Evolutionary conservation across 2,113 vertebrate genomes (phyloP), one percentile per base, ranked within the genome.

Genomic region (Cyanoramphus novaezelandiae): DNA sequence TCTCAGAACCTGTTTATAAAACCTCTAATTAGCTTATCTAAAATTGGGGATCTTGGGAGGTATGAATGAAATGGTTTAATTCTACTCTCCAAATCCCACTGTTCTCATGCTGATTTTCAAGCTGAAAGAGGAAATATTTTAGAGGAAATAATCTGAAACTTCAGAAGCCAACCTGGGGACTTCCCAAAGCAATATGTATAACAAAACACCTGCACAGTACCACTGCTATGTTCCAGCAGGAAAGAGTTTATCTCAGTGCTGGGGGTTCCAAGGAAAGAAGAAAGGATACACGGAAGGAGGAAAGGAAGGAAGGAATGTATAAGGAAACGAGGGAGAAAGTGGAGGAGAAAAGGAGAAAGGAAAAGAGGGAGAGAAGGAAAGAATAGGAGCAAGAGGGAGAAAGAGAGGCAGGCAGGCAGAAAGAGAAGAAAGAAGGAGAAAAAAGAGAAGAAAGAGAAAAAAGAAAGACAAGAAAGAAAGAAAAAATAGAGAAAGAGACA

Each of bases 131-230:
- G 33, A 59, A n/a, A 59, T 23, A 59, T 20, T 57, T 88, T n/a
- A 82, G 67, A 91, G n/a, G 72, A 86, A 97, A 85, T 8, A 81
- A 75, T 60, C 29, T 28, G 85, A 93, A 88, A 50, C 19, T 84
- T 94, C 47, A 82, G 17, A 72, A 94, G 41, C 9, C 15, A 81
- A 31, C 39, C 82, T 23, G 92, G 57, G 63, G 62, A n/a, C 68
- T 84, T 86, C 67, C 77, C 82, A 83, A 89, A 94, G 33, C 28
- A 91, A 28, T 18, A 20, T 50, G 39, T 23, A 29, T n/a, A 53
- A 55, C 11, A 12, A 59, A 37, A 21, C 2, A 5, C 55, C 41
- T 68, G 84, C 49, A 29, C 82, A 92, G 50, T 35, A 93, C 39
- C 39, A 59, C 44, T 70, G 49, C n/a, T 37, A 13, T 17, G 5